Base-by-base conservation (phyloP, 1,140 invertebrate genomes). In the Aleiodes sp. region DNA sequence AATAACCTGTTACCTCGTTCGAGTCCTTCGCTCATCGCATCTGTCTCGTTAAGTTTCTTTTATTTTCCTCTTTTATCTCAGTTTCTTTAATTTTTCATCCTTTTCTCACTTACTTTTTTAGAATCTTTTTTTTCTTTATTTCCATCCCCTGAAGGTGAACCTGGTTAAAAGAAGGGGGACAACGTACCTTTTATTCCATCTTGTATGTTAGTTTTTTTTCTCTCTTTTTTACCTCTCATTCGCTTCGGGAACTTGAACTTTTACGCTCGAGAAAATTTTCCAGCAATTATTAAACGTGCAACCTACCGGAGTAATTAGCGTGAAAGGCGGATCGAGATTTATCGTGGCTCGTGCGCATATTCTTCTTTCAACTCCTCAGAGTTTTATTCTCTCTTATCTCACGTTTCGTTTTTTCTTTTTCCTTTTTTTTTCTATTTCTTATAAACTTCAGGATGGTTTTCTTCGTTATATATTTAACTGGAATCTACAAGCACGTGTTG, bases 281-380 rank as follows among this genome's bases (percentile, higher is more conserved):
- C 70, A 72, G 71, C 73, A 71, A 77, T 80, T 78, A 76, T 77
- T 77, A 59, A 59, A 75, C 73, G 75, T 72, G 68, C 75, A 72
- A 65, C 73, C 70, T 76, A 71, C 74, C 71, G 66, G 70, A 74
- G 76, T 76, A 83, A 83, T 83, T 83, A 82, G 75, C 73, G 78
- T 63, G 70, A 65, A 71, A 71, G 65, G 60, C 70, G 43, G 76
- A 81, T 81, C 76, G 73, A 82, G 80, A 83, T 82, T 79, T 70
- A 76, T 76, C 39, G 72, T 75, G 63, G 35, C 63, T 71, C 31
- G 61, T 57, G 68, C 69, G 62, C 57, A 73, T 72, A 66, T 67
- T 67, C 33, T 59, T 29, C 12, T 8, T 71, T 26, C 24, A 35
- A 26, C 3, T 57, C 12, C 10, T 2, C n/a, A 56, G 16, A 9